Base-by-base conservation (phyloP, 2,888 invertebrate species). In the Norana najaformis region DNA sequence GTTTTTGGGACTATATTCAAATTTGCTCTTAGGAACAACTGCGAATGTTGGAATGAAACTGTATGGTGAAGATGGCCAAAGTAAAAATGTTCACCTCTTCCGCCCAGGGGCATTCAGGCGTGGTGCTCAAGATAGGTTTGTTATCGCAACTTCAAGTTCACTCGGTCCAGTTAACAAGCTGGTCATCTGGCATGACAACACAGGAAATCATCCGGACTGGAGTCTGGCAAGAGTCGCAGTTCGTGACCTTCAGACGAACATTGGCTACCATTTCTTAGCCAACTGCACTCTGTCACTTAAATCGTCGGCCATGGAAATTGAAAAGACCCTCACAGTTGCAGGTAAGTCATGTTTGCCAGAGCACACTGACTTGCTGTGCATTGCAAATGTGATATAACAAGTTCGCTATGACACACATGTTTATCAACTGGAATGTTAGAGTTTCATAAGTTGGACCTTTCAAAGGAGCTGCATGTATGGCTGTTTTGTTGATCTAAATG, bases 121-220 rank as follows among this genome's bases (percentile, higher is more conserved):
- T 37, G 69, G 5, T 34, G 47, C 89, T 47, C 89, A 89, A 23
- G 89, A 89, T 53, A 35, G 35, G 89, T 89, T 89, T 37, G 69
- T 89, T 30, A 69, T 89, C 14, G 89, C 89, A 0, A 89, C 53
- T n/a, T 16, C n/a, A n/a, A 35, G 23, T 34, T 37, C n/a, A 34
- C 69, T 89, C 18, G 89, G 69, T 34, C 14, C 82, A n/a, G 36
- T 89, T 41, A 35, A 69, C 30, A 89, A 89, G 47, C 35, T 89
- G 30, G n/a, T 53, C 36, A 82, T 89, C n/a, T 89, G 89, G 89
- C 89, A 89, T 37, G 89, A 89, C 30, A 89, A 53, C 89, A 89
- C 37, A 34, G 89, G 89, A 38, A 89, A 30, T 34, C 41, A 69
- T 69, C 89, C 89, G 41, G 69, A 69, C 69, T 89, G 89, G 89